Evolutionary conservation across 2,113 vertebrate genomes (phyloP).

Genomic region (Pandion haliaetus): DNA sequence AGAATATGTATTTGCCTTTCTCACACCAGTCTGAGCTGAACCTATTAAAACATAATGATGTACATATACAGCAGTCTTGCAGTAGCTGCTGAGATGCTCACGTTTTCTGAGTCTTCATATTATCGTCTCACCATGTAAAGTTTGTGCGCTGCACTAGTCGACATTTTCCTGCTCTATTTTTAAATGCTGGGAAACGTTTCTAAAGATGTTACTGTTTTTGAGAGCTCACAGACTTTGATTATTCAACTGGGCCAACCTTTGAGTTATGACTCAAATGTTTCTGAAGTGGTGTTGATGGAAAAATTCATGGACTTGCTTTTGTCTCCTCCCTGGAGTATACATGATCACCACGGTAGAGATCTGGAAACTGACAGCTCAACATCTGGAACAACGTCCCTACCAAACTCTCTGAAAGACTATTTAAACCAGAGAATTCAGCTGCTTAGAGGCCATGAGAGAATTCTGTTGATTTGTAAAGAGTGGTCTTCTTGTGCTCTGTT

Average conservation of each 20-base stretch:
- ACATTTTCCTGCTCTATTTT: not conserved
- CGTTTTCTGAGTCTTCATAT: not conserved
- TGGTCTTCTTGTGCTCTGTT: not conserved
- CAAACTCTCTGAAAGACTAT: not conserved
- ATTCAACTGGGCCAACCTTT: not conserved
- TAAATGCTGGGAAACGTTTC: not conserved
- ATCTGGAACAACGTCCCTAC: not conserved
- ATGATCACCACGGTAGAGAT: not conserved
- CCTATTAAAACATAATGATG: not conserved
- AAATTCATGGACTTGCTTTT: not conserved
- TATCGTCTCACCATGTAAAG: not conserved
- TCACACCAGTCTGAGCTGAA: not conserved
- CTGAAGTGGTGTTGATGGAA: not conserved
- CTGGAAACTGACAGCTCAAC: not conserved
- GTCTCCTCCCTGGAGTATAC: not conserved
- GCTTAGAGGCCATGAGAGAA: not conserved
- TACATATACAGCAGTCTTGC: not conserved
- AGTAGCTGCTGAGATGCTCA: not conserved
- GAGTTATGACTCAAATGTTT: not conserved
- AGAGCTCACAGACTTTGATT: not conserved
- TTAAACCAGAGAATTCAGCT: not conserved
- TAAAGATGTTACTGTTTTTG: not conserved
- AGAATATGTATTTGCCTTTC: not conserved
- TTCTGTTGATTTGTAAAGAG: not conserved
- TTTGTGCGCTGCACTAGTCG: not conserved